A percentile compares a stretch with the other conserved stretches of the same genome.
phyloP scores from a whole-genome alignment of 2,113 vertebrate genomes.

The Eclectus roratus region DNA sequence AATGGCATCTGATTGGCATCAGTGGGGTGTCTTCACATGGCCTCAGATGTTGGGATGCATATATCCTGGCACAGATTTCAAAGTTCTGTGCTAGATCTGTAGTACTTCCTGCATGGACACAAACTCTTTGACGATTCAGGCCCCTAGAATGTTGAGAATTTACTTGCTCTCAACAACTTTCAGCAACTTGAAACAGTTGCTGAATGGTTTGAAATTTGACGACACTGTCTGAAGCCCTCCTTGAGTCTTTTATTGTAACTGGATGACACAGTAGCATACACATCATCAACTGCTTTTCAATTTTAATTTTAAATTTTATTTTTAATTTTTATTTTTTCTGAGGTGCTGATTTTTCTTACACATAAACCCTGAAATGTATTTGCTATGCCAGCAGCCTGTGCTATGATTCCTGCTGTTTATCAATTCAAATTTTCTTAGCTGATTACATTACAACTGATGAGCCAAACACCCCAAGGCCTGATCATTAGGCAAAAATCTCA shows the following conservation, averaged over 20 bases:
- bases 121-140: not conserved
- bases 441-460: not conserved
- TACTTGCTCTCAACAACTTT: not conserved
- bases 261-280: not conserved
- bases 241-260: not conserved
- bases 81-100: not conserved
- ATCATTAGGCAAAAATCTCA: constrained; percentile 25
- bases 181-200: not conserved
- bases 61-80: not conserved
- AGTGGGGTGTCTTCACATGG: not conserved
- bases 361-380: not conserved
- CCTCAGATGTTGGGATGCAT: not conserved
- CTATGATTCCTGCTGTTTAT: constrained; percentile 4
- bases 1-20: not conserved
- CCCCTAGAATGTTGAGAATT: not conserved
- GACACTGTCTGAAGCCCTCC: not conserved
- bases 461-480: not conserved
- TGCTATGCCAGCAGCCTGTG: not conserved
- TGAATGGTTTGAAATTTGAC: not conserved
- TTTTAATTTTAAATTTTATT: not conserved
- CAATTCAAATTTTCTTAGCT: constrained; percentile 23
- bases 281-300: not conserved
- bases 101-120: not conserved
- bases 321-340: not conserved
- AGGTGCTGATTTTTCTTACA: not conserved